Conservation (phyloP, 2,113 vertebrate genomes). For the Myrmecophaga tridactyla region DNA sequence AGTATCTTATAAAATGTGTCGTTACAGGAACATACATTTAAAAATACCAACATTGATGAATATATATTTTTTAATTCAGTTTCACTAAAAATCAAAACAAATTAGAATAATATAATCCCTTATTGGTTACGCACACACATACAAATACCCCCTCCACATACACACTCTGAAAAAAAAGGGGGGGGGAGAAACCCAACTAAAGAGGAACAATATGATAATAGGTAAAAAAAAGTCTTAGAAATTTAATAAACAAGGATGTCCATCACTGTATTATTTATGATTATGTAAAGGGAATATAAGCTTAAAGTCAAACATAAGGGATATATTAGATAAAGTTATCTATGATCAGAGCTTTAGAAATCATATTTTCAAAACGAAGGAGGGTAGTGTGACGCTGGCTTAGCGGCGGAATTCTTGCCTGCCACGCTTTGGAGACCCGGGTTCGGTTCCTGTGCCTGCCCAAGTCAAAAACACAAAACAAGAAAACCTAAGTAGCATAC, state of each 20-base stretch:
- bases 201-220: background rate
- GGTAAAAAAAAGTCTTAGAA: background rate
- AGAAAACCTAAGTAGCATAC: background rate
- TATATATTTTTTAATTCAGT: background rate
- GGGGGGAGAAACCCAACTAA: background rate
- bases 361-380: background rate
- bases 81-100: background rate
- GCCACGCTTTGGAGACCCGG: too few species aligned
- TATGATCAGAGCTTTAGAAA: background rate
- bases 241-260: background rate
- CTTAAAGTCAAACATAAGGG: background rate
- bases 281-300: background rate
- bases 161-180: too few species aligned
- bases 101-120: background rate
- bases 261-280: background rate
- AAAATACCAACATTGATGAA: background rate
- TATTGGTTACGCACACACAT: background rate
- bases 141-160: background rate
- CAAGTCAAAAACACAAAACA: too few species aligned
- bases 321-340: background rate
- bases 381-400: too few species aligned
- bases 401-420: too few species aligned
- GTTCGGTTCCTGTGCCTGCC: too few species aligned
- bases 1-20: background rate
- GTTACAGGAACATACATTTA: background rate